Evolutionary conservation across 2,113 vertebrate genomes (phyloP), one percentile per base, ranked within the genome.

Genomic region (Anhinga rufa): DNA sequence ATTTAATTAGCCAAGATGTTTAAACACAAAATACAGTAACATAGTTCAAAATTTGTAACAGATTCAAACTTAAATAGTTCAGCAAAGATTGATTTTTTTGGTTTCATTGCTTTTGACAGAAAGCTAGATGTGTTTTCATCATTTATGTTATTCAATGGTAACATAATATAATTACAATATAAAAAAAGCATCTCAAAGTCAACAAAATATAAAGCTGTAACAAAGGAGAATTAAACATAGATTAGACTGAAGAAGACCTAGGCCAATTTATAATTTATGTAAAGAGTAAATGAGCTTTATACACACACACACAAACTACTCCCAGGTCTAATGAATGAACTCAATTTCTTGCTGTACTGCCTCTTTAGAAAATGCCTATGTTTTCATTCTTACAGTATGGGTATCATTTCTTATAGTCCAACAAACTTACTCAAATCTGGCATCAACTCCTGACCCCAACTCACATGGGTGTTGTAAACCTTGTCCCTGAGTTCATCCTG

Each of bases 1-100:
- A 97, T 84, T 89, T 93, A 97, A 96, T 97, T 92, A 97, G 38
- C 51, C 40, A 42, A 72, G 83, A 88, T 44, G 22, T 86, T 94
- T 94, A 82, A 97, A 89, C 70, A 69, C 48, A 82, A 76, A 89
- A 42, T 72, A 72, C 40, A 75, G 36, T 40, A 71, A 72, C 34
- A 52, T 16, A 89, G 36, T 44, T 93, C 81, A 88, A 83, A 88
- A 82, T 86, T 54, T 52, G 52, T 25, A 92, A 84, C 32, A 64
- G 57, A 60, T 82, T 82, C 77, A 68, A 81, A 86, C 26, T 78
- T 76, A 80, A 86, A 78, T 70, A 70, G 22, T 49, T 90, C 60
- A 77, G 25, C 15, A 36, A 72, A 79, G 69, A 71, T 10, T 38
- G 20, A 82, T 26, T 83, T 46, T 93, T 93, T 79, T 78, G 22